These are phyloP conservation scores for Trissoscelio sp. DNA, from an alignment of 2,888 invertebrate species.

Conservation along the genomic window DNA sequence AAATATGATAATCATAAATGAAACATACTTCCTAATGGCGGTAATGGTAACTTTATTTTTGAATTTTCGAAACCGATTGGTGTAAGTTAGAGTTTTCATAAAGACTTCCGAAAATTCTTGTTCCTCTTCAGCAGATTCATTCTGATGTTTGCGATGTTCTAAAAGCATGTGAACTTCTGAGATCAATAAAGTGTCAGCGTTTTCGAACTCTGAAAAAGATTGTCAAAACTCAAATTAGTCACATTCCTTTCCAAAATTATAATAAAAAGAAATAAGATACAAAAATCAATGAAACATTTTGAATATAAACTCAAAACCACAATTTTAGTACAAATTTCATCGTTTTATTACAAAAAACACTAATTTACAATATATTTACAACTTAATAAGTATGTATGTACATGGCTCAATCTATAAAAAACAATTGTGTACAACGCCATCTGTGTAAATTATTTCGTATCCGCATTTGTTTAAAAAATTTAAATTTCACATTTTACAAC, in stretches of 20 bases:
- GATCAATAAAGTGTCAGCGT: constrained; percentile 97
- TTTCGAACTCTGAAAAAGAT: constrained; percentile 94
- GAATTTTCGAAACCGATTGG: constrained; percentile 97
- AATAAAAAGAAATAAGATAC: no score
- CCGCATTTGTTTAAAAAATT: no score
- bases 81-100: constrained; percentile 98
- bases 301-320: background rate
- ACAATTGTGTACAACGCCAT: no score
- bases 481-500: background rate
- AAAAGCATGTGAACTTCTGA: constrained; percentile 98
- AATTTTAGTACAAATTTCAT: background rate
- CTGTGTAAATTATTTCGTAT: no score
- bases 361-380: background rate
- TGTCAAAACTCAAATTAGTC: background rate
- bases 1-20: no score
- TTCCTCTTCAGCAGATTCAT: constrained; percentile 98
- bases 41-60: constrained; percentile 99
- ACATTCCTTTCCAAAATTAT: no score
- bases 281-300: no score
- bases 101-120: constrained; percentile 99
- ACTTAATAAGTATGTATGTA: no score
- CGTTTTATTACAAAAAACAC: background rate
- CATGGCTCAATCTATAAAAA: no score
- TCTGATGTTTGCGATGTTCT: constrained; percentile 98
- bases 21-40: constrained; percentile 93